These are phyloP conservation scores for Carcinoscorpius rotundicauda DNA, from an alignment of 1,140 invertebrate genomes.

Conservation along the genomic window DNA sequence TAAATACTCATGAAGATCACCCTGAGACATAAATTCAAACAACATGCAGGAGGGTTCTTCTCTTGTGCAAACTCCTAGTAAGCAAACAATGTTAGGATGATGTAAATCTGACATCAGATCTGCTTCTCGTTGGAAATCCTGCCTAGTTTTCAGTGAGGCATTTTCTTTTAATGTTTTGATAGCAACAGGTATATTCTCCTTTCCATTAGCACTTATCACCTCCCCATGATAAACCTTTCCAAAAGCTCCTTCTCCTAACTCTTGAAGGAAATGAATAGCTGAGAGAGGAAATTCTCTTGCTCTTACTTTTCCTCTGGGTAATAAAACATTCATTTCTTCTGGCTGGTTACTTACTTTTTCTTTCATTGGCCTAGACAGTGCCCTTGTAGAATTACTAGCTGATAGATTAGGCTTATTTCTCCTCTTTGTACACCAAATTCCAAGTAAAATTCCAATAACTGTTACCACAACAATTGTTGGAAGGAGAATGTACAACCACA, in stretches of 20 bases:
- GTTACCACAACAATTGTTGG: constrained; percentile 39
- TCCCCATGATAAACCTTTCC: constrained; percentile 87
- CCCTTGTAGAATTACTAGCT: constrained; percentile 9
- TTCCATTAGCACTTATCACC: constrained; percentile 30
- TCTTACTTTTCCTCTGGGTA: constrained; percentile 41
- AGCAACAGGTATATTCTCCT: constrained; percentile 50
- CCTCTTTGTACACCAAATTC: constrained; percentile 28
- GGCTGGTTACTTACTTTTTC: constrained; percentile 10
- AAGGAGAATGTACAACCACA: constrained; percentile 45
- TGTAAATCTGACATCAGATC: constrained; percentile 85
- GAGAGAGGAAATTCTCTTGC: constrained; percentile 47
- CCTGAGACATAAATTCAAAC: constrained; percentile 88
- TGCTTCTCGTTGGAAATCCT: constrained; percentile 76
- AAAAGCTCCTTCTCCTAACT: constrained; percentile 91
- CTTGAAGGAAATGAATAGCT: constrained; percentile 78
- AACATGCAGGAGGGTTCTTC: constrained; percentile 90
- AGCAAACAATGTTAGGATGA: constrained; percentile 91
- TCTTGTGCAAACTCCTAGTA: constrained; percentile 79
- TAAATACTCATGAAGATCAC: constrained; percentile 89
- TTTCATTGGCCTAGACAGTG: constrained; percentile 7
- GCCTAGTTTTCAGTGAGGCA: constrained; percentile 78
- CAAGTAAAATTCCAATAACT: constrained; percentile 38
- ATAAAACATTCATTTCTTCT: constrained; percentile 56
- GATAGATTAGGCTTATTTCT: constrained; percentile 19
- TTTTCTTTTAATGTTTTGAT: constrained; percentile 92